Evolutionary conservation across 2,113 vertebrate genomes (phyloP).

Genomic region (Ranitomeya variabilis): DNA sequence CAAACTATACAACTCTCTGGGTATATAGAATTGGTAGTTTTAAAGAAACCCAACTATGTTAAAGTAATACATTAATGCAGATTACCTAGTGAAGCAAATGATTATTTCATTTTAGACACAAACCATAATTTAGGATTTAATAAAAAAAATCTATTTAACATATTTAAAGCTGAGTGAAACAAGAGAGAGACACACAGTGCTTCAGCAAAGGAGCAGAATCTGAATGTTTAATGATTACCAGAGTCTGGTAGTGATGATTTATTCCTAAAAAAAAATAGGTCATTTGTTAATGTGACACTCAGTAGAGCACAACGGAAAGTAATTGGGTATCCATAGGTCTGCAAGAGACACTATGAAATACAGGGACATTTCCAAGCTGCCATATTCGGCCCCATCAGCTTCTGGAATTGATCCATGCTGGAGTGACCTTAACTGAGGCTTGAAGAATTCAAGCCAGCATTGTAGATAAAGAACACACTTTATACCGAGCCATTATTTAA

Average conservation of each 20-base stretch:
- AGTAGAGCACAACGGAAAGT: slow-evolving; percentile 39
- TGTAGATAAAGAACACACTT: not conserved
- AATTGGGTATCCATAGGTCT: slow-evolving; percentile 38
- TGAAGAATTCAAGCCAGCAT: not conserved
- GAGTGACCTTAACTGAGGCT: not conserved
- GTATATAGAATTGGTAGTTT: not conserved
- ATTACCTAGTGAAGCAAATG: not conserved
- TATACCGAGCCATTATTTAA: not conserved
- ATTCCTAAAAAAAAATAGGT: slow-evolving; percentile 6
- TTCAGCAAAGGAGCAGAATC: not conserved
- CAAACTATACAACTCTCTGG: not conserved
- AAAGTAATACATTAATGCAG: not conserved
- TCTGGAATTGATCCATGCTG: not conserved
- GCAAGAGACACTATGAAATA: not conserved
- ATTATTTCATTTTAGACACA: not conserved
- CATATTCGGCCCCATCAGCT: not conserved
- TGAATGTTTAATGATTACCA: slow-evolving; percentile 34
- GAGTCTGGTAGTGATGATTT: slow-evolving; percentile 22
- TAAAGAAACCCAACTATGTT: not conserved
- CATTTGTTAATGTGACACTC: slow-evolving; percentile 35
- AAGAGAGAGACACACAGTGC: not conserved
- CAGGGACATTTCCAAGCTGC: not conserved
- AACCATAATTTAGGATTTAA: not conserved
- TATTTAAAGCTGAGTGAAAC: slow-evolving; percentile 8
- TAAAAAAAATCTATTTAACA: slow-evolving; percentile 6